Base-by-base conservation (phyloP, 1,140 invertebrate genomes). In the Calephelis virginiensis region DNA sequence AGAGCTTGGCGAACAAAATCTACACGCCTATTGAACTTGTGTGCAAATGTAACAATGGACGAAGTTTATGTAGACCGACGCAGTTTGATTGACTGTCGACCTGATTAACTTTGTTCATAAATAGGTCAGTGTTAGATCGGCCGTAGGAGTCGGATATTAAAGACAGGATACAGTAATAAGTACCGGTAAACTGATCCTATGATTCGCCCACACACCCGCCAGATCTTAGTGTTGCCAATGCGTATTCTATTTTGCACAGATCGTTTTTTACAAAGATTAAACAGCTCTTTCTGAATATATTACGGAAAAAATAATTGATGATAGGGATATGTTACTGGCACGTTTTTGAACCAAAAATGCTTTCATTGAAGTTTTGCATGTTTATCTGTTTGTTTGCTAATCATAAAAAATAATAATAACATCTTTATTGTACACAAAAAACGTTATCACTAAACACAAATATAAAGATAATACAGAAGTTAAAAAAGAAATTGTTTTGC, bases 91-190 rank as follows among this genome's bases (percentile, higher is more conserved):
- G 80, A 83, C 79, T 78, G 81, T 82, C 80, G 80, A 83, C 82
- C 85, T 76, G 77, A 77, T 81, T 81, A 82, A 80, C 66, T 67
- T n/a, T 64, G 69, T 81, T 83, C 77, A 70, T 82, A 88, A 80
- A 64, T 85, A 70, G 83, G 85, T 88, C 85, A 88, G 82, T 88
- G 83, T 84, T 88, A 83, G 78, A 72, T 71, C 48, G 63, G 61
- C 71, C 70, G 68, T 77, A 77, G 71, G 71, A 73, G 76, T 73
- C 68, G 73, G 70, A 77, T 77, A 82, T 78, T 79, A 73, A 63
- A 73, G 73, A 68, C 85, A 85, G 83, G 85, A 87, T 83, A 80
- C 69, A 71, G 72, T 80, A 88, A 88, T 85, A 71, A 80, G 69
- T 56, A 68, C 63, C 70, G 63, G 71, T 73, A 73, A 74, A 68